phyloP scores from a whole-genome alignment of 1,140 invertebrate species.

The Aphelenchoides fujianensis region DNA sequence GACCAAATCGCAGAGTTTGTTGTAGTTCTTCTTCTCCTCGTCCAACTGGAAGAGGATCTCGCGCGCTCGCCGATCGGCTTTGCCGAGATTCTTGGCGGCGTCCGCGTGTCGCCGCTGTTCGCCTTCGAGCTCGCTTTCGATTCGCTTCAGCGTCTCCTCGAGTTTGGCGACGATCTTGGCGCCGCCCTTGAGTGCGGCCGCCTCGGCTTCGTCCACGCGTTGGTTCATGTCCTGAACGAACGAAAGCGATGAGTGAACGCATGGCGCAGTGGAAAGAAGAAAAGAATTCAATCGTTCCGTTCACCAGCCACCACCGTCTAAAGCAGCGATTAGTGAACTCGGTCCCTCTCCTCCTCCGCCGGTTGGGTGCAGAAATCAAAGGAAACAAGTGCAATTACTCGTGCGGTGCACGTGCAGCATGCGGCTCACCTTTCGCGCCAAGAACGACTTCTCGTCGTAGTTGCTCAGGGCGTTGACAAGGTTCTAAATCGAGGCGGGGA shows the following conservation, averaged over 20 bases:
- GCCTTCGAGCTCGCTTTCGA: conserved; percentile 93
- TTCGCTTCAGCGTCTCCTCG: conserved; percentile 69
- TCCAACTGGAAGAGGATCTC: conserved; percentile 73
- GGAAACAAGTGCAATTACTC: conserved; percentile 16
- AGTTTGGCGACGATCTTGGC: conserved; percentile 73
- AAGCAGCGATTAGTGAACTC: not conserved
- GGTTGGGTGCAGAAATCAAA: not conserved
- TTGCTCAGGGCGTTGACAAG: not conserved
- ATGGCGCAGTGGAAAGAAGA: not conserved
- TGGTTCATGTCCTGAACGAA: conserved; percentile 59
- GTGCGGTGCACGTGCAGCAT: too few relatives aligned
- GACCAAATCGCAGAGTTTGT: conserved; percentile 76
- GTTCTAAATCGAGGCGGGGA: too few relatives aligned
- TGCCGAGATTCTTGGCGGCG: conserved; percentile 69
- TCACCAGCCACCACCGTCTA: not conserved
- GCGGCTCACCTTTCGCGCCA: not conserved
- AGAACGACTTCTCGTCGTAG: too few relatives aligned
- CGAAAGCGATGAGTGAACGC: not conserved
- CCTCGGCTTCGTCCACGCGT: conserved; percentile 76
- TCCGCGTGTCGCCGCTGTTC: conserved; percentile 96
- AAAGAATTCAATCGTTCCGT: not conserved
- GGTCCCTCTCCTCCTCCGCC: not conserved
- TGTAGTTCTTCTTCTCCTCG: conserved; percentile 63
- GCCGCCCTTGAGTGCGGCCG: conserved; percentile 92
- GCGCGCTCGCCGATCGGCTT: conserved; percentile 72